Conservation (phyloP, 2,888 invertebrate species). For the Drosophila birchii region DNA sequence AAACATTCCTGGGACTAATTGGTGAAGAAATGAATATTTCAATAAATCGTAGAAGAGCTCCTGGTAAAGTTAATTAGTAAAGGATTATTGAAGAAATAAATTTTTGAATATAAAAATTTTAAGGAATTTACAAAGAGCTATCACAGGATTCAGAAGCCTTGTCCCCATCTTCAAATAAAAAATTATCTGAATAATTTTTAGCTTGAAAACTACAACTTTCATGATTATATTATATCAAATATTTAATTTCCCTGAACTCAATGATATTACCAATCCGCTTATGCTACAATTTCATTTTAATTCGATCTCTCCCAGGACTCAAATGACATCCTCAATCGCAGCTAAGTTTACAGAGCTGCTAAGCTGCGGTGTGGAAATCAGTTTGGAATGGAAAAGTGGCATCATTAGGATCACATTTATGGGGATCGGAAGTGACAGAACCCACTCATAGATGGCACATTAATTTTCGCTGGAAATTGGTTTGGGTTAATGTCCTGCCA, state of each 20-base stretch:
- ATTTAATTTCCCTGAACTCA: neutral
- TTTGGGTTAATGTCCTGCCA: conserved; percentile 38
- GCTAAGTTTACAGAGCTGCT: neutral
- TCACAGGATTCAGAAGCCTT: neutral
- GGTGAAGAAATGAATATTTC: neutral
- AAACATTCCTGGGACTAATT: conserved; percentile 11
- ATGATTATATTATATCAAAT: neutral
- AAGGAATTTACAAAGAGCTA: too few species aligned
- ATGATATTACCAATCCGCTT: neutral
- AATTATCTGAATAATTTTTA: too few species aligned
- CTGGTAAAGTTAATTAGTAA: too few species aligned
- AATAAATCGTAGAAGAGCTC: too few species aligned
- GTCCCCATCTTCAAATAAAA: neutral
- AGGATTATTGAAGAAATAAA: too few species aligned
- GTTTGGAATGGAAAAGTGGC: conserved; percentile 14
- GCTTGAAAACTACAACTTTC: neutral
- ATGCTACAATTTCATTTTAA: neutral
- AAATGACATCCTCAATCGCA: neutral
- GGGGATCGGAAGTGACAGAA: conserved; percentile 48
- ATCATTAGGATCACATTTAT: conserved; percentile 64
- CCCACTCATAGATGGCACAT: conserved; percentile 69
- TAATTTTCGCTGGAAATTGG: conserved; percentile 56
- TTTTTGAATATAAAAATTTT: too few species aligned
- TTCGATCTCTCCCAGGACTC: neutral
- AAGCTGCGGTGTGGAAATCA: neutral